phyloP scores from a whole-genome alignment of 1,140 invertebrate species.

The Homalodisca vitripennis region DNA sequence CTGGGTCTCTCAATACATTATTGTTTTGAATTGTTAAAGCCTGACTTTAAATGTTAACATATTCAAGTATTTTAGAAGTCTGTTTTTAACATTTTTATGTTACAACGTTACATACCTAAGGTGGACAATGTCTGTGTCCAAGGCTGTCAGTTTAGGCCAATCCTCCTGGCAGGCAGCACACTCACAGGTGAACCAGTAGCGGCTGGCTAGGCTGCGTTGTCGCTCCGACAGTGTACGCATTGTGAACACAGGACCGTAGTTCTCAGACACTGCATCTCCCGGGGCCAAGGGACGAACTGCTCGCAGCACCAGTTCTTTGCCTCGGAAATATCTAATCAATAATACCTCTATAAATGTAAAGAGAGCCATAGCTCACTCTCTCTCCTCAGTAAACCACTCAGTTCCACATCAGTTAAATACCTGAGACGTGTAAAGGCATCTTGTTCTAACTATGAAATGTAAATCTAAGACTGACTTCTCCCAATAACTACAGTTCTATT shows the following conservation, averaged over 20 bases:
- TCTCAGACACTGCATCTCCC: slow-evolving; percentile 72
- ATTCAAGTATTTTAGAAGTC: too few species aligned
- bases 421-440: too few species aligned
- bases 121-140: slow-evolving; percentile 51
- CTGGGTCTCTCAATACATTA: too few species aligned
- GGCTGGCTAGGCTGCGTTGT: slow-evolving; percentile 57
- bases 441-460: too few species aligned
- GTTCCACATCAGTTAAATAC: too few species aligned
- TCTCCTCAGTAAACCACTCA: too few species aligned
- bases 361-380: background rate
- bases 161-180: slow-evolving; percentile 78
- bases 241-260: slow-evolving; percentile 82
- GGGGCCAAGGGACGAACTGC: slow-evolving; percentile 61
- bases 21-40: too few species aligned
- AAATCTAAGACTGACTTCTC: too few species aligned
- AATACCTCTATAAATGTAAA: background rate
- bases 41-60: too few species aligned
- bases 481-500: too few species aligned
- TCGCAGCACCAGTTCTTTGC: slow-evolving; percentile 67
- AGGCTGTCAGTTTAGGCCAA: slow-evolving; percentile 77
- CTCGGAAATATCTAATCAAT: slow-evolving; percentile 66
- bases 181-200: slow-evolving; percentile 86
- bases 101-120: slow-evolving; percentile 1
- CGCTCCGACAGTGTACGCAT: slow-evolving; percentile 61
- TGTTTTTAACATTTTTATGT: too few species aligned